A percentile compares a stretch with the other conserved stretches of the same genome.
These are phyloP conservation scores for Dasyornis broadbenti DNA, from an alignment of 2,113 vertebrate genomes.

Conservation along the genomic window DNA sequence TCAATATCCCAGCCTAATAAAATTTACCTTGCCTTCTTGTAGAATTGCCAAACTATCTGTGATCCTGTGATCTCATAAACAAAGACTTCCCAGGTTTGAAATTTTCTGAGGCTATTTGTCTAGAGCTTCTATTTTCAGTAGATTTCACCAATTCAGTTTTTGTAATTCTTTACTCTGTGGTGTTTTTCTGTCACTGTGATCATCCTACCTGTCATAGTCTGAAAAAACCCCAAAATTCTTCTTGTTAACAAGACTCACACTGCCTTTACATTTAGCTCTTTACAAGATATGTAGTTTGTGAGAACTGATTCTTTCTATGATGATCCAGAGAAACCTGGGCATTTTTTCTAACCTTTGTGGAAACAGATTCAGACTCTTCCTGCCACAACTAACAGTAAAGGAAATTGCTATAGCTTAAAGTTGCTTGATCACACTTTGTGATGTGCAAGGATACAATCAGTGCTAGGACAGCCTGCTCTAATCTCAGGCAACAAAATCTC, in stretches of 20 bases:
- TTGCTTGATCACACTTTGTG: neutral
- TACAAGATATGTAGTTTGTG: neutral
- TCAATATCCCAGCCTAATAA: neutral
- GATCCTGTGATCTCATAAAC: neutral
- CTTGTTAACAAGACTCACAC: neutral
- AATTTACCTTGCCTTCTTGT: neutral
- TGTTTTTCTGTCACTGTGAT: neutral
- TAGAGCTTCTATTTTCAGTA: neutral
- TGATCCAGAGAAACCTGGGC: neutral
- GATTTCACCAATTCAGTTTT: neutral
- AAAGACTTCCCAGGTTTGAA: neutral
- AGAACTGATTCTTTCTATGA: neutral
- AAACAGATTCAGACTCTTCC: neutral
- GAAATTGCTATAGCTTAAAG: neutral
- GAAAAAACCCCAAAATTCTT: neutral
- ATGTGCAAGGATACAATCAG: neutral
- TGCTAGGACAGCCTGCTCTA: neutral
- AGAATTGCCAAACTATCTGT: neutral
- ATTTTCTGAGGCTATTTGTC: neutral
- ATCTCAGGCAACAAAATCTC: neutral
- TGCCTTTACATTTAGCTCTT: neutral
- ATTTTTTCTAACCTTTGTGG: neutral
- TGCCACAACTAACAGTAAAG: neutral
- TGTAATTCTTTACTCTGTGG: neutral
- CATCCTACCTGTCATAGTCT: neutral